Evolutionary conservation across 2,797 vertebrate genomes (phyloP).

Genomic region (Myotis vivesi): DNA sequence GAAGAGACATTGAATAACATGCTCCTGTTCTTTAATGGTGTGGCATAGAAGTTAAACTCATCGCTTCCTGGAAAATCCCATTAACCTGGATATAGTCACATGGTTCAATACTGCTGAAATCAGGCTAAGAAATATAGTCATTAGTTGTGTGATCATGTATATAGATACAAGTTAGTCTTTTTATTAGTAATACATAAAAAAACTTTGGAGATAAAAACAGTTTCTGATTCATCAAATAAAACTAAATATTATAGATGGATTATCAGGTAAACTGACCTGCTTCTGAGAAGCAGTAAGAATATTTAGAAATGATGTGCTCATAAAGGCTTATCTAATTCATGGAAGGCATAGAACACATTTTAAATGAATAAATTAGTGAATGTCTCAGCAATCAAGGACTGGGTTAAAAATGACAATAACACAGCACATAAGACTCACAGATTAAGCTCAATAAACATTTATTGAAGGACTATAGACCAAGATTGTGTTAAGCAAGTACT

Average conservation of each 20-base stretch:
- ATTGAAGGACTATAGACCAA: not conserved
- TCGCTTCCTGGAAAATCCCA: not conserved
- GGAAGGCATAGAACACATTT: not conserved
- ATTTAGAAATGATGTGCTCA: not conserved
- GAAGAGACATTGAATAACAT: not conserved
- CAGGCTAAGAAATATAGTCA: not conserved
- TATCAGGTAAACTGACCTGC: not conserved
- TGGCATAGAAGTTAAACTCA: not conserved
- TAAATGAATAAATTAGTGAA: not conserved
- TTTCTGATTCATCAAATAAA: not conserved
- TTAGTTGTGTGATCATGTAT: not conserved
- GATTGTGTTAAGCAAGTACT: not conserved
- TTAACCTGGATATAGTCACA: not conserved
- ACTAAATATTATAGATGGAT: not conserved
- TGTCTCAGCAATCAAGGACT: not conserved
- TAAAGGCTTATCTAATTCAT: not conserved
- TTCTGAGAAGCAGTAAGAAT: not conserved
- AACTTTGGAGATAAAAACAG: not conserved
- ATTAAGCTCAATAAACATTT: constrained; percentile 1
- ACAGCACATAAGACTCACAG: not conserved
- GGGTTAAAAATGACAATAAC: not conserved
- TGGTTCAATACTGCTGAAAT: not conserved
- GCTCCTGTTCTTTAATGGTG: not conserved
- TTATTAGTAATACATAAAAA: not conserved
- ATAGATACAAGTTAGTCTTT: not conserved